Percentiles rank a stretch among this genome's conserved stretches.
These are phyloP conservation scores for Toxotes jaculatrix DNA, from an alignment of 2,113 vertebrate species.

Conservation along the genomic window DNA sequence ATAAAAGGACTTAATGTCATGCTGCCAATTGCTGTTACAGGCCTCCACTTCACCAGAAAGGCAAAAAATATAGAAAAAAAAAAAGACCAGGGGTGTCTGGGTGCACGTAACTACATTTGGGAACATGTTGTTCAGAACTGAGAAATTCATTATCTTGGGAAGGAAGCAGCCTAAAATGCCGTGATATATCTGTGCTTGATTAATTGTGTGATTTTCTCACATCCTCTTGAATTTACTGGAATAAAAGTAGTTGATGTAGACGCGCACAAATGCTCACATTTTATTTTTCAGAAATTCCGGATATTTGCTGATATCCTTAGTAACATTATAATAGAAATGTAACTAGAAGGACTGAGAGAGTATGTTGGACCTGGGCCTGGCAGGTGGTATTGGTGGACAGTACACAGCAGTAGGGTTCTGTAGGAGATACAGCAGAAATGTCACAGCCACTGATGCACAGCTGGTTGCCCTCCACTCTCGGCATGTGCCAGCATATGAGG, in stretches of 20 bases:
- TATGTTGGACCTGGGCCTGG: neutral
- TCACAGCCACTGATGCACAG: constrained; percentile 69
- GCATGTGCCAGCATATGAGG: constrained; percentile 38
- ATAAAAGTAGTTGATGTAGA: neutral
- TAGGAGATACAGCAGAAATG: constrained; percentile 63
- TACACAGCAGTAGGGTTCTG: constrained; percentile 16
- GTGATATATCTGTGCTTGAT: neutral
- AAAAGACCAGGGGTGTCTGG: neutral
- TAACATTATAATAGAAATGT: neutral
- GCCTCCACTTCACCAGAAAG: neutral
- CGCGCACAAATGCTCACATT: neutral
- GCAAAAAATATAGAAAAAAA: neutral
- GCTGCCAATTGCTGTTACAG: neutral
- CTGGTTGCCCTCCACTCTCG: constrained; percentile 50
- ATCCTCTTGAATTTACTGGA: neutral
- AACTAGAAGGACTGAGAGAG: neutral
- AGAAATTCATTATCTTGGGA: neutral
- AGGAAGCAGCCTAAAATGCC: neutral
- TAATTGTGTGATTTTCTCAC: neutral
- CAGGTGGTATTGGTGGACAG: constrained; percentile 3
- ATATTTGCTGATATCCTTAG: neutral
- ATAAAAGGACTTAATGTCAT: neutral
- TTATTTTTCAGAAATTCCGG: neutral
- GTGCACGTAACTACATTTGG: neutral
- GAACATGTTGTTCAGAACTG: neutral